Evolutionary conservation across 2,888 invertebrate genomes (phyloP).

Genomic region (Gnatocerus cornutus): DNA sequence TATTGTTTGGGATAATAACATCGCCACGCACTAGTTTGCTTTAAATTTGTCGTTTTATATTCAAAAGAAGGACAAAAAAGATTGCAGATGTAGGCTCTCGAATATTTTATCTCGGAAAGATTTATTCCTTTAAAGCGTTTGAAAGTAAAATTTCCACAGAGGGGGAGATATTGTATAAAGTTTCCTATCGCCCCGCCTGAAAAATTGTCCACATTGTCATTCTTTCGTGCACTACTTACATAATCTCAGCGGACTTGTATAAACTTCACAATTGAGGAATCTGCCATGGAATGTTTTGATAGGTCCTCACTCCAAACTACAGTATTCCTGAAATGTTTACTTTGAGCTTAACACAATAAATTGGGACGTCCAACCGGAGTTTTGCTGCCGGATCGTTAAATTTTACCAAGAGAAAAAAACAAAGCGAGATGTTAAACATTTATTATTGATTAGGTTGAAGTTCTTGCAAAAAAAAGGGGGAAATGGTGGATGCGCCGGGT

Average conservation of each 20-base stretch:
- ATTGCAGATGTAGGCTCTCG: neutral
- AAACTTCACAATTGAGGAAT: neutral
- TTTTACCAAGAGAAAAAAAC: too few species aligned
- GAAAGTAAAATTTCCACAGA: neutral
- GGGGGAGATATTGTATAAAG: slow-evolving; percentile 2
- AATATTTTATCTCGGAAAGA: neutral
- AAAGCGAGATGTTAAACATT: too few species aligned
- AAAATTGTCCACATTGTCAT: neutral
- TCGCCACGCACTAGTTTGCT: neutral
- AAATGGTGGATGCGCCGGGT: too few species aligned
- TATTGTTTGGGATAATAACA: neutral
- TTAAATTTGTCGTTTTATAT: slow-evolving; percentile 2
- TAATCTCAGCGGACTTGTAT: neutral
- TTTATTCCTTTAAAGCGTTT: neutral
- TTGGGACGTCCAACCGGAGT: too few species aligned
- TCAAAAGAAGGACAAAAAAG: neutral
- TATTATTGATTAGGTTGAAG: too few species aligned
- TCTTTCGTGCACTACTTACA: neutral
- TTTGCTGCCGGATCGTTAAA: too few species aligned
- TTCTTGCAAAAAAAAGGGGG: too few species aligned
- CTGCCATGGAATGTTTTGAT: neutral
- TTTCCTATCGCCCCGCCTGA: neutral
- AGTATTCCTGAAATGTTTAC: slow-evolving; percentile 2
- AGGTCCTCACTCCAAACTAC: neutral
- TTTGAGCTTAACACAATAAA: neutral